These are phyloP conservation scores for Lucilia cuprina DNA, from an alignment of 1,140 invertebrate species.

Conservation along the genomic window DNA sequence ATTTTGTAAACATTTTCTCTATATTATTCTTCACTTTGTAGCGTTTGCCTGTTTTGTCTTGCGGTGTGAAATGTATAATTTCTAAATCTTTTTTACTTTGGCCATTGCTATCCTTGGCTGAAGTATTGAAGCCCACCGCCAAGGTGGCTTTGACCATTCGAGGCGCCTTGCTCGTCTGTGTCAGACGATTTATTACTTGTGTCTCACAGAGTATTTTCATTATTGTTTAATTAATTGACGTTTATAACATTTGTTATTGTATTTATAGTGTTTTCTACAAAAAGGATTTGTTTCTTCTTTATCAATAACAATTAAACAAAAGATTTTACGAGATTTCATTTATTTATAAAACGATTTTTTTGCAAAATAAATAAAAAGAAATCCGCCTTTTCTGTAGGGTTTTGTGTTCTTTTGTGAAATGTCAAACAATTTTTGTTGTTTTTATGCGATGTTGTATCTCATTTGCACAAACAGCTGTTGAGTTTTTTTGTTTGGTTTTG, in stretches of 20 bases:
- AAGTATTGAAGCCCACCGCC: constrained; percentile 68
- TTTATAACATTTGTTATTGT: neutral
- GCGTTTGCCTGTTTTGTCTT: constrained; percentile 71
- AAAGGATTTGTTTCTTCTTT: neutral
- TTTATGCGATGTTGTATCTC: neutral
- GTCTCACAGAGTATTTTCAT: constrained; percentile 77
- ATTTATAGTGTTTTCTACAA: neutral
- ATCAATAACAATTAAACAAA: neutral
- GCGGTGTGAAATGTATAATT: constrained; percentile 71
- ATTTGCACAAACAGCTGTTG: no score
- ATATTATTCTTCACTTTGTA: constrained; percentile 74
- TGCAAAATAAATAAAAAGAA: neutral
- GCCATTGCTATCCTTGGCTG: constrained; percentile 47
- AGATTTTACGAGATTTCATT: neutral
- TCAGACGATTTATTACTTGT: constrained; percentile 68
- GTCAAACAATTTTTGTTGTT: neutral
- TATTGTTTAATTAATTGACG: neutral
- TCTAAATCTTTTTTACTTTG: constrained; percentile 63
- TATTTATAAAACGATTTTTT: neutral
- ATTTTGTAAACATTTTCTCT: constrained; percentile 72
- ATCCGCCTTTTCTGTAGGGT: neutral
- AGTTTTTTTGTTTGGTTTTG: no score
- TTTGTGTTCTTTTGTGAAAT: constrained; percentile 3
- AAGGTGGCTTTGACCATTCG: constrained; percentile 69
- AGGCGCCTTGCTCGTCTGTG: constrained; percentile 62